Evolutionary conservation across 2,113 vertebrate genomes (phyloP).

Genomic region (Antechinus stuartii): DNA sequence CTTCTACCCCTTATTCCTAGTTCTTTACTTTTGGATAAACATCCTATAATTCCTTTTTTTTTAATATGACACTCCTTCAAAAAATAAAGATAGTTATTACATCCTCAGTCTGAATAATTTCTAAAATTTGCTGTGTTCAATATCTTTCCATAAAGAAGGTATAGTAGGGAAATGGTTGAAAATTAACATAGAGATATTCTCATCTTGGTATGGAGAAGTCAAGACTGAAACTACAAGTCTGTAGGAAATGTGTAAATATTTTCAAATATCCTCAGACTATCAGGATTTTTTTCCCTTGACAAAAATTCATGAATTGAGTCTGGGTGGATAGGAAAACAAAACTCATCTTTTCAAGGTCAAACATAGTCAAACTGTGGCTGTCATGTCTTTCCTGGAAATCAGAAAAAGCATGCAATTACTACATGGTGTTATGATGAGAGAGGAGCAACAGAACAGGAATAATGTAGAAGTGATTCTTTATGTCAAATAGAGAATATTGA

Average conservation of each 20-base stretch:
- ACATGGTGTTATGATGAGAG: not conserved
- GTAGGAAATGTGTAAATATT: not conserved
- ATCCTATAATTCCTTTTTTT: not conserved
- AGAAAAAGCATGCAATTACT: not conserved
- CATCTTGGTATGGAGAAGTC: not conserved
- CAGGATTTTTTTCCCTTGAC: not conserved
- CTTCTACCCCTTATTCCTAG: not conserved
- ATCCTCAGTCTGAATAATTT: not conserved
- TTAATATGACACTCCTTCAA: not conserved
- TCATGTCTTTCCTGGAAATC: rapidly evolving
- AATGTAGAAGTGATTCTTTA: not conserved
- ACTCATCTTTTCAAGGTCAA: not conserved
- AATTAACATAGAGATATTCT: not conserved
- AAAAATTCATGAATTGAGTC: not conserved
- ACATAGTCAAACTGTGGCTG: not conserved
- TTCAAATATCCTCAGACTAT: not conserved
- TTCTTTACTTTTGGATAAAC: not conserved
- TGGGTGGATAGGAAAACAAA: not conserved
- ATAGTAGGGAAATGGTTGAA: not conserved
- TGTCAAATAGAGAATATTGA: not conserved
- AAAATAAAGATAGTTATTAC: not conserved
- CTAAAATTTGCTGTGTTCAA: not conserved
- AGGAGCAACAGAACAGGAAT: not conserved
- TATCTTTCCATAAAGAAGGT: not conserved
- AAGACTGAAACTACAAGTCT: not conserved